Evolutionary conservation across 2,797 vertebrate species (phyloP).

Genomic region (Danio tinwini): DNA sequence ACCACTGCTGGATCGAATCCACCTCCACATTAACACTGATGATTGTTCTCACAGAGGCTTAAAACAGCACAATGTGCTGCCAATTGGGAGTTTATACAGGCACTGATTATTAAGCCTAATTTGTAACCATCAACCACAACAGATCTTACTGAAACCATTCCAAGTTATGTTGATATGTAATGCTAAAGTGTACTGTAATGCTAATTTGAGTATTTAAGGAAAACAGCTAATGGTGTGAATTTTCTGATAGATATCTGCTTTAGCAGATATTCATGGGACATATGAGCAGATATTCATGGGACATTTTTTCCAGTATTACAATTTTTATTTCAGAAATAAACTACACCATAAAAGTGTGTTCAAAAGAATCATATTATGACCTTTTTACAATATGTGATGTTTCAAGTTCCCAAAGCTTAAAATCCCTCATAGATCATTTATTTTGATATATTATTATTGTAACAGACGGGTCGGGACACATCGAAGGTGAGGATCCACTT

Average conservation of each 20-base stretch:
- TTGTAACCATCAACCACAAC: constrained; percentile 1
- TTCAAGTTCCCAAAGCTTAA: no score
- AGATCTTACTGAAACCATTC: not conserved
- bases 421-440: no score
- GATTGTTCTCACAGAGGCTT: constrained; percentile 23
- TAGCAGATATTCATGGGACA: not conserved
- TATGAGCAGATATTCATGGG: no score
- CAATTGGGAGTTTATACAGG: constrained; percentile 30
- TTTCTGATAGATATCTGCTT: no score
- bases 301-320: not conserved
- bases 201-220: not conserved
- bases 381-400: no score
- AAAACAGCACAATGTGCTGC: constrained; percentile 16
- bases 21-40: constrained; percentile 12
- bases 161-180: not conserved
- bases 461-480: no score
- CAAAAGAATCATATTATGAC: not conserved
- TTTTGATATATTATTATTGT: no score
- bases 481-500: no score
- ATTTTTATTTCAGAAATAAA: not conserved
- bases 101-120: constrained; percentile 8
- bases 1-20: constrained; percentile 12
- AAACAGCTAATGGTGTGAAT: no score
- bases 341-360: not conserved
- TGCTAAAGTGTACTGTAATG: not conserved